These are phyloP conservation scores for Arizona elegans DNA, from an alignment of 2,113 vertebrate genomes.

Conservation along the genomic window DNA sequence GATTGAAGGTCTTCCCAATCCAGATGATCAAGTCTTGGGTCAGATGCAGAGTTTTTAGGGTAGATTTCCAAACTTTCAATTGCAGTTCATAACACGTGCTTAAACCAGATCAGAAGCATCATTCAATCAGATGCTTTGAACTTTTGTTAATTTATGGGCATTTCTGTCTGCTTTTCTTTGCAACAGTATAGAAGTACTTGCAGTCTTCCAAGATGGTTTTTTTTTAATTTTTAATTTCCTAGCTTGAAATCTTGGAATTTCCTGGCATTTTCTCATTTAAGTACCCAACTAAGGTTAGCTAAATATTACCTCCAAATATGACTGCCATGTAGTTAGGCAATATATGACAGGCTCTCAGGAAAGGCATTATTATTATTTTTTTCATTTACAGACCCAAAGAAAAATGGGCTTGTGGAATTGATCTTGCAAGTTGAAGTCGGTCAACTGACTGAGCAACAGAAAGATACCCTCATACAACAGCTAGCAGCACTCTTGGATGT, in stretches of 20 bases:
- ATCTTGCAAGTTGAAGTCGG: conserved; percentile 83
- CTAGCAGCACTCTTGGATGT: conserved; percentile 84
- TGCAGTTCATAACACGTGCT: background rate
- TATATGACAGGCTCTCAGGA: conserved; percentile 8
- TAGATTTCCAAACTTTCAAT: background rate
- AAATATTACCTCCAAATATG: background rate
- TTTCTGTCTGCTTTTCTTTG: background rate
- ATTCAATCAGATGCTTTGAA: background rate
- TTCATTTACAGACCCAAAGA: conserved; percentile 66
- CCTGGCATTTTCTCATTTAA: background rate
- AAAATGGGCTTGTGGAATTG: conserved; percentile 82
- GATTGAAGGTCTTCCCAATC: conserved; percentile 3
- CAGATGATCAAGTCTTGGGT: background rate
- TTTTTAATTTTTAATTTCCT: background rate
- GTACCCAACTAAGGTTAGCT: background rate
- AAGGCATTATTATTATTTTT: background rate
- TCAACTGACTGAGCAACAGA: conserved; percentile 78
- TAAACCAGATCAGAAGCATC: background rate
- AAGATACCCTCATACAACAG: conserved; percentile 80
- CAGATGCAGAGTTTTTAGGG: background rate
- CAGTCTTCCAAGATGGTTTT: background rate
- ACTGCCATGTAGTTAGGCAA: background rate
- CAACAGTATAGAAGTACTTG: background rate
- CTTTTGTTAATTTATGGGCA: background rate
- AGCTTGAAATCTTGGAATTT: background rate